Evolutionary conservation across 2,888 invertebrate species (phyloP).

Genomic region (Erannis defoliaria): DNA sequence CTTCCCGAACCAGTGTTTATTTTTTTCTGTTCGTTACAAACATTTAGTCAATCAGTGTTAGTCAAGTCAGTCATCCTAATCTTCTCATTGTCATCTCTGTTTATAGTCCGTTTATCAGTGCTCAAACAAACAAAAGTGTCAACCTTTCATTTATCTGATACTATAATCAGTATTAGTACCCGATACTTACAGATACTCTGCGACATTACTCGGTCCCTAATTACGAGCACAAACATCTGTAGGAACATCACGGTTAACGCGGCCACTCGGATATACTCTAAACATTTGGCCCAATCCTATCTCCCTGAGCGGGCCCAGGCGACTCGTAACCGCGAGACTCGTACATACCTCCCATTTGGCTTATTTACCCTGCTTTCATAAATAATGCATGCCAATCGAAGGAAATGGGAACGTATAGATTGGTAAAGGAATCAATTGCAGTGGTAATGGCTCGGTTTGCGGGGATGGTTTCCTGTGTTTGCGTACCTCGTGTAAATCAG

Average conservation of each 20-base stretch:
- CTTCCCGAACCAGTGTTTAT: no score
- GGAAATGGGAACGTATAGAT: constrained; percentile 28
- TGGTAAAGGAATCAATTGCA: constrained; percentile 33
- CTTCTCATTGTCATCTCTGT: no score
- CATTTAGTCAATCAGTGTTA: no score
- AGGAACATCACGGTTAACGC: constrained; percentile 17
- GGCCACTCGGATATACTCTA: constrained; percentile 10
- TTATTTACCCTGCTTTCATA: constrained; percentile 31
- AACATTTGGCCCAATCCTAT: constrained; percentile 23
- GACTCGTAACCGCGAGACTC: constrained; percentile 21
- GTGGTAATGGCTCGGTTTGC: constrained; percentile 18
- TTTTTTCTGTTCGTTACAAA: no score
- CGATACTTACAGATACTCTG: constrained; percentile 5
- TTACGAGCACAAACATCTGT: constrained; percentile 21
- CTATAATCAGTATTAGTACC: neutral
- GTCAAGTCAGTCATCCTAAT: no score
- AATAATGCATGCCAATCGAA: constrained; percentile 36
- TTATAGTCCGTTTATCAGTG: no score
- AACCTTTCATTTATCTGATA: neutral
- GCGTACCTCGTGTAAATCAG: neutral
- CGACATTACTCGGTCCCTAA: constrained; percentile 4
- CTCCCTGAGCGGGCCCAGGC: constrained; percentile 18
- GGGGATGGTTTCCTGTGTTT: constrained; percentile 6
- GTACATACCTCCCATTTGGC: constrained; percentile 21
- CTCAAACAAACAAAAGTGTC: no score